Evolutionary conservation across 2,888 invertebrate genomes (phyloP).

Genomic region (Idaea straminata): DNA sequence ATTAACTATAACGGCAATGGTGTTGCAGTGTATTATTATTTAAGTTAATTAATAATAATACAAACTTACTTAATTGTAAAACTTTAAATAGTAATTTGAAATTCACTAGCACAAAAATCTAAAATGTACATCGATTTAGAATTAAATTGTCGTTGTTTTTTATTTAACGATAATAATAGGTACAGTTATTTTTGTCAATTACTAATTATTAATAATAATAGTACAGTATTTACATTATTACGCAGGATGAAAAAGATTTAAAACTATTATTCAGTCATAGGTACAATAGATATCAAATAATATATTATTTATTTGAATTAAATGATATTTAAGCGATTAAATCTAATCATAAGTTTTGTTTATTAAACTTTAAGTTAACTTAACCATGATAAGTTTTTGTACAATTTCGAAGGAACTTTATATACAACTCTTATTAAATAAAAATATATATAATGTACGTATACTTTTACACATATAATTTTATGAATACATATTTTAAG

Average conservation of each 20-base stretch:
- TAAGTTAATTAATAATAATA: slow-evolving; percentile 33
- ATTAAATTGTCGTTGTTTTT: slow-evolving; percentile 77
- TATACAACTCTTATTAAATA: slow-evolving; percentile 30
- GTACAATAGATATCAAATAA: slow-evolving; percentile 42
- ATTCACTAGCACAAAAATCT: slow-evolving; percentile 43
- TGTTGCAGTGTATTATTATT: slow-evolving; percentile 56
- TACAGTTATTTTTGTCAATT: slow-evolving; percentile 25
- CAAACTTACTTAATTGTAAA: slow-evolving; percentile 33
- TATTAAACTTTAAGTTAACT: slow-evolving; percentile 25
- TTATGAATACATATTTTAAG: slow-evolving; percentile 36
- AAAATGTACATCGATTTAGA: slow-evolving; percentile 71
- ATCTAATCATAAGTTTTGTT: slow-evolving; percentile 36
- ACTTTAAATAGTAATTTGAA: slow-evolving; percentile 28
- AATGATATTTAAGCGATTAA: slow-evolving; percentile 22
- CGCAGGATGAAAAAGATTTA: slow-evolving; percentile 50
- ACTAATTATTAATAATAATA: slow-evolving; percentile 35
- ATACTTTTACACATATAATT: slow-evolving; percentile 26
- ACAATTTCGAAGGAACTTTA: slow-evolving; percentile 30
- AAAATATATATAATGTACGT: slow-evolving; percentile 31
- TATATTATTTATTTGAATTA: slow-evolving; percentile 19
- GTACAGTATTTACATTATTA: slow-evolving; percentile 49
- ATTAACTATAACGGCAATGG: slow-evolving; percentile 56
- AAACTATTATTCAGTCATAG: slow-evolving; percentile 72
- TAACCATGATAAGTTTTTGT: slow-evolving; percentile 17
- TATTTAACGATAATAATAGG: slow-evolving; percentile 46